Conservation (phyloP, 2,113 vertebrate genomes). For the Spermophilus dauricus region DNA sequence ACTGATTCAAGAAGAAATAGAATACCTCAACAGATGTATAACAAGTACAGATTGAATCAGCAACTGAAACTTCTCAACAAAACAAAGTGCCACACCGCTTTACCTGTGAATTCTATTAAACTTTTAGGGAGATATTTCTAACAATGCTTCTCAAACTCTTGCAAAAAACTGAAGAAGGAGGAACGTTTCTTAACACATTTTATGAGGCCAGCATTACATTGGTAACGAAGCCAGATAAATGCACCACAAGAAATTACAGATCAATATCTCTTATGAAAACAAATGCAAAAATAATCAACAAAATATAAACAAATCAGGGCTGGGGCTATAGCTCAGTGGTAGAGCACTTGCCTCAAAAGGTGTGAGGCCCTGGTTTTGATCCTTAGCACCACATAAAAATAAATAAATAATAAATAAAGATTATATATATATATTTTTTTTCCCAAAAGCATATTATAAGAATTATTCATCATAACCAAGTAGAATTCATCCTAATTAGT, state of each 20-base stretch:
- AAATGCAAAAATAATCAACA: background rate
- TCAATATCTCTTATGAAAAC: background rate
- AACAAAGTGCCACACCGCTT: background rate
- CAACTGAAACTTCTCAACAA: background rate
- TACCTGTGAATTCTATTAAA: background rate
- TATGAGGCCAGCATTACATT: background rate
- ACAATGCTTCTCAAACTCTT: background rate
- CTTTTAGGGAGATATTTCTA: background rate
- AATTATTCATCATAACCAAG: constrained; percentile 33
- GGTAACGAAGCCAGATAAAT: constrained; percentile 29
- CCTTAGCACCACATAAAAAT: no score
- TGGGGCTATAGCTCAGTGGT: no score
- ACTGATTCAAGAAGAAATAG: background rate
- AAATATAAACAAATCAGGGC: background rate
- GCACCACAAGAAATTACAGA: background rate
- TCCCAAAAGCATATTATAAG: constrained; percentile 38
- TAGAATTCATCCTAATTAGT: constrained; percentile 6
- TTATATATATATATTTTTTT: no score
- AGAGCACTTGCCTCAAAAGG: no score
- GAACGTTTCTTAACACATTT: constrained; percentile 25
- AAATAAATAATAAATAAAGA: no score
- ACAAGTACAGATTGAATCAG: background rate
- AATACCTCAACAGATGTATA: background rate
- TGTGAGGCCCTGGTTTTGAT: no score
- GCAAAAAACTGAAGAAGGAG: constrained; percentile 1